Percentiles rank a stretch among this genome's conserved stretches.
Evolutionary conservation across 1,140 invertebrate species (phyloP).

Genomic region (Helicoverpa zea): DNA sequence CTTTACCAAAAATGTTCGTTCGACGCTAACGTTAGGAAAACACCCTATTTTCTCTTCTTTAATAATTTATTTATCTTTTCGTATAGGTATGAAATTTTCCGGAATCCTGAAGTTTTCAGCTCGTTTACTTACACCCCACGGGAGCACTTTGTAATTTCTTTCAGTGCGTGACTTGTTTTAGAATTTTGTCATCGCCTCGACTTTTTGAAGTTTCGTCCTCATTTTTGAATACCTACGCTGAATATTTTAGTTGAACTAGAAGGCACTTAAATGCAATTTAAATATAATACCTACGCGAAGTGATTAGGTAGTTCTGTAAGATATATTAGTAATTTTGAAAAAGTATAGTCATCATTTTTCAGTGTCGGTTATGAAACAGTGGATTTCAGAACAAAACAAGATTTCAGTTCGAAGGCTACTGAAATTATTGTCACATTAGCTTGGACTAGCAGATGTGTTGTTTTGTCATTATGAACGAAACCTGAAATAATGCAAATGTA

Average conservation of each 20-base stretch:
- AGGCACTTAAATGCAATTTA: too few species aligned
- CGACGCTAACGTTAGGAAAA: constrained; percentile 6
- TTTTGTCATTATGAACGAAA: too few species aligned
- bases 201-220: constrained; percentile 6
- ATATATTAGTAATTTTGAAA: too few species aligned
- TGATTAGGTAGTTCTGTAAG: too few species aligned
- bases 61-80: constrained; percentile 49
- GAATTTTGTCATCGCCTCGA: constrained; percentile 27
- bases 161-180: constrained; percentile 45
- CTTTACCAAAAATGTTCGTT: background rate
- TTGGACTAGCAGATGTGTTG: too few species aligned
- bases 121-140: constrained; percentile 43
- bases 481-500: too few species aligned
- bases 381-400: too few species aligned
- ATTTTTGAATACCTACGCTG: constrained; percentile 8
- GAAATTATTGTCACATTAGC: too few species aligned
- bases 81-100: constrained; percentile 41
- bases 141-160: constrained; percentile 49
- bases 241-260: background rate
- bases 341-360: too few species aligned
- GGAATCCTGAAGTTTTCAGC: constrained; percentile 45
- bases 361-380: too few species aligned
- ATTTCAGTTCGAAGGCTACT: too few species aligned
- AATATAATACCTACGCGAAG: too few species aligned
- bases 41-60: constrained; percentile 5